phyloP scores from a whole-genome alignment of 2,797 vertebrate species.

The Tolypeutes matacus region DNA sequence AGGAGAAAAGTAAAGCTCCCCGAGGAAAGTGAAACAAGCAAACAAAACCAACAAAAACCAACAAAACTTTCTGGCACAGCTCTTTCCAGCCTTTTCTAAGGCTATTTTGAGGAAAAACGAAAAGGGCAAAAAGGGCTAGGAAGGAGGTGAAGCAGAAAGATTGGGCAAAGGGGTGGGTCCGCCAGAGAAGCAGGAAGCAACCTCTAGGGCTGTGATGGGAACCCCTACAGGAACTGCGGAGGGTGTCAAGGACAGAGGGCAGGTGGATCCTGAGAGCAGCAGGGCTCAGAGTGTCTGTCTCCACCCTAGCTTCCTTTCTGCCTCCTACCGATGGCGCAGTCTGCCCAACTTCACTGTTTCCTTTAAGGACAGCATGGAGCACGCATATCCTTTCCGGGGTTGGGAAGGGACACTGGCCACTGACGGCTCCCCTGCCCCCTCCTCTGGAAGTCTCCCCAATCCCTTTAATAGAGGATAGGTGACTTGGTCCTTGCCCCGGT shows the following conservation, averaged over 20 bases:
- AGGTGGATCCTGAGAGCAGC: too few species aligned
- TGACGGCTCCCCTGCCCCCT: neutral
- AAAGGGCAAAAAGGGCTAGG: too few species aligned
- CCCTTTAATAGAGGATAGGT: neutral
- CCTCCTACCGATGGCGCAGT: neutral
- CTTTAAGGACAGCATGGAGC: neutral
- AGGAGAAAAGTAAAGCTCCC: neutral
- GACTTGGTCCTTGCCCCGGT: neutral
- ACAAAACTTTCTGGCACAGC: neutral
- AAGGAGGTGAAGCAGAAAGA: too few species aligned
- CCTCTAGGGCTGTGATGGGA: neutral
- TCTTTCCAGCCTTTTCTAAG: neutral
- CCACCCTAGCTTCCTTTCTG: neutral
- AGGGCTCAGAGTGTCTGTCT: neutral
- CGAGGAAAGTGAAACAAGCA: neutral
- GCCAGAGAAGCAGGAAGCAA: too few species aligned
- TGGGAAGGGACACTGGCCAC: neutral
- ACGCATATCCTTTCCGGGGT: too few species aligned
- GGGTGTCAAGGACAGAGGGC: too few species aligned
- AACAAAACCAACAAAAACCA: neutral
- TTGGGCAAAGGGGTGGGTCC: fast-evolving
- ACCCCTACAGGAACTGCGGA: neutral
- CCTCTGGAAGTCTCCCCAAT: neutral
- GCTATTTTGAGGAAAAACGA: neutral
- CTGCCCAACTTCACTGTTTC: slow-evolving; percentile 31